Percentiles rank a stretch among this genome's conserved stretches.
Conservation (phyloP, 2,888 invertebrate species). For the Pomacea canaliculata region DNA sequence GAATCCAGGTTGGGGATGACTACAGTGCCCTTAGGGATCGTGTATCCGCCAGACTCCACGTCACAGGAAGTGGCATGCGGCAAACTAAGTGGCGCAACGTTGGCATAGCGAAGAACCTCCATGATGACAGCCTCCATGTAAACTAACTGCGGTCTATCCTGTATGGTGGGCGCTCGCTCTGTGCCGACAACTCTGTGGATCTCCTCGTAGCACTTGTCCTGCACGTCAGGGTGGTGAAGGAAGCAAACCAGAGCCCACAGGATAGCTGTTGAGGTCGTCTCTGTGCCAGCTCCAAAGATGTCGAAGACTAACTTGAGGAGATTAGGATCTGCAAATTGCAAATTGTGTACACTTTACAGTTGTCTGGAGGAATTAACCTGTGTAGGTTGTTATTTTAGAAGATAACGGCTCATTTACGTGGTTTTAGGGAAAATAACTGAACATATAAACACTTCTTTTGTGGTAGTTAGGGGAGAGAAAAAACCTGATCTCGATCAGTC, state of each 20-base stretch:
- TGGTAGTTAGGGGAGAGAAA: too few species aligned
- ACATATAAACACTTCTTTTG: too few species aligned
- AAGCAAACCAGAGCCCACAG: constrained; percentile 86
- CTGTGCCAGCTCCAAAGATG: constrained; percentile 66
- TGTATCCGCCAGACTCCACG: constrained; percentile 51
- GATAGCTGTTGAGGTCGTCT: constrained; percentile 85
- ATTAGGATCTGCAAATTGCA: constrained; percentile 27
- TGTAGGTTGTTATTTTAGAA: too few species aligned
- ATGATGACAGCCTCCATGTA: too few species aligned
- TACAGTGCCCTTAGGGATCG: constrained; percentile 49
- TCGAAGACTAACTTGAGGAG: constrained; percentile 34
- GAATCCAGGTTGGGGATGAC: constrained; percentile 34
- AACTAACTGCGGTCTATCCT: constrained; percentile 31
- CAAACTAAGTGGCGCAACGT: too few species aligned
- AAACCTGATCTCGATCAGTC: too few species aligned
- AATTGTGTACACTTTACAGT: too few species aligned
- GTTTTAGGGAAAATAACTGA: too few species aligned
- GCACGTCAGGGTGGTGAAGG: constrained; percentile 80
- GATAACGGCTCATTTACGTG: too few species aligned
- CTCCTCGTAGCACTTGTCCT: constrained; percentile 34
- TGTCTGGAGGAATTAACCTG: too few species aligned
- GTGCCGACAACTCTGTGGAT: constrained; percentile 63
- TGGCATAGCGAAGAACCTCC: too few species aligned
- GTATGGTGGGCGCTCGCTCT: constrained; percentile 36
- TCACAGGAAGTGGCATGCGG: constrained; percentile 46